A percentile compares a stretch with the other conserved stretches of the same genome.
Conservation (phyloP, 2,113 vertebrate species). For the Phrynosoma blainvillii region DNA sequence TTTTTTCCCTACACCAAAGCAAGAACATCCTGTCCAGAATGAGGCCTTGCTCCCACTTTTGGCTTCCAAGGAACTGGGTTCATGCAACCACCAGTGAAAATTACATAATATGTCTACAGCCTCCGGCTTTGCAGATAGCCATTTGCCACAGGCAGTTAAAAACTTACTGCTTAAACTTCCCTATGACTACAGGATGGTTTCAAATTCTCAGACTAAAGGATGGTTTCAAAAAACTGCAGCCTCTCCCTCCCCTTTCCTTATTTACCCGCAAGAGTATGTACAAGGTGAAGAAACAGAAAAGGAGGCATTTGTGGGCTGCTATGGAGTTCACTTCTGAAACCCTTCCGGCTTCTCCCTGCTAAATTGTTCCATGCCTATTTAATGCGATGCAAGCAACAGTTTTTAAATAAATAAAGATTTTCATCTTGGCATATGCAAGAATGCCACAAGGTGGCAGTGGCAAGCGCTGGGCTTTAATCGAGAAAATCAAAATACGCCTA, state of each 20-base stretch:
- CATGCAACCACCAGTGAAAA: not conserved
- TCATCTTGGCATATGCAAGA: accelerated
- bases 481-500: not conserved
- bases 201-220: not conserved
- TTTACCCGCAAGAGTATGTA: not conserved
- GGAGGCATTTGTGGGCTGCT: not conserved
- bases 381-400: not conserved
- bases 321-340: not conserved
- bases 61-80: not conserved
- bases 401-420: not conserved
- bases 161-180: not conserved
- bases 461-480: conserved; percentile 19
- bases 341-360: not conserved
- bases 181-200: not conserved
- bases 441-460: not conserved
- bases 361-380: accelerated
- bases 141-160: not conserved
- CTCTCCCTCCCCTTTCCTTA: not conserved
- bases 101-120: not conserved
- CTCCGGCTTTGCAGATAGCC: not conserved
- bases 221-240: not conserved
- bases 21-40: not conserved
- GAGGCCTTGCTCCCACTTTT: no score
- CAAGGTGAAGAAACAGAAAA: not conserved
- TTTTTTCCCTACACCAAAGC: not conserved